A percentile compares a stretch with the other conserved stretches of the same genome.
Evolutionary conservation across 2,797 vertebrate species (phyloP).

Genomic region (Darevskia mixta): DNA sequence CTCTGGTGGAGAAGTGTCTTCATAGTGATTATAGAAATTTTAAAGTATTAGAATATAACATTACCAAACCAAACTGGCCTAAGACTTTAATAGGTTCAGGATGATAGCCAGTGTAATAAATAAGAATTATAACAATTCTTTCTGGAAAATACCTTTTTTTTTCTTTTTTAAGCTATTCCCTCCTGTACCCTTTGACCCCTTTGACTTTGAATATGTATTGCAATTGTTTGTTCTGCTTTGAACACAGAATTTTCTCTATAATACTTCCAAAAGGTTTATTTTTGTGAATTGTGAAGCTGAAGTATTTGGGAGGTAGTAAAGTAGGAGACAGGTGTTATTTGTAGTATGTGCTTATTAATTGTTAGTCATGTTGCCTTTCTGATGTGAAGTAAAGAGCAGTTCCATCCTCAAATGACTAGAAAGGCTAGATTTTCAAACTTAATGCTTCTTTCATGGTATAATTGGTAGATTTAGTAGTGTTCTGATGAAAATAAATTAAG

Average conservation of each 20-base stretch:
- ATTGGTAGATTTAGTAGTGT: slow-evolving; percentile 28
- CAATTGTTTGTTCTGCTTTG: slow-evolving; percentile 12
- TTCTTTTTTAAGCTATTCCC: not conserved
- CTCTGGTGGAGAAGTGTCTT: not conserved
- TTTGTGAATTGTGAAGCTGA: not conserved
- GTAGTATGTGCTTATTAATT: slow-evolving; percentile 19
- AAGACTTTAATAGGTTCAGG: not conserved
- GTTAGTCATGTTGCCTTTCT: slow-evolving; percentile 6
- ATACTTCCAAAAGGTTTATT: not conserved
- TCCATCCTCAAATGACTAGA: slow-evolving; percentile 42
- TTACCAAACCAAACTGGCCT: not conserved
- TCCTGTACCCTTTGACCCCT: not conserved
- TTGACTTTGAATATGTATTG: not conserved
- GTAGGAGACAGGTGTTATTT: not conserved
- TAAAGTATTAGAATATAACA: not conserved
- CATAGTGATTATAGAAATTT: not conserved
- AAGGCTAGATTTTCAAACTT: slow-evolving; percentile 27
- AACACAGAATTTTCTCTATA: not conserved
- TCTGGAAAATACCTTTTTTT: not conserved
- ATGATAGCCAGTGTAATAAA: not conserved
- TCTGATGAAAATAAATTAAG: slow-evolving; percentile 34
- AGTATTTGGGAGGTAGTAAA: not conserved
- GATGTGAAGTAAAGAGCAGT: slow-evolving; percentile 43
- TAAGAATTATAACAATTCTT: not conserved
- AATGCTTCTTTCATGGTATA: not conserved